A percentile compares a stretch with the other conserved stretches of the same genome.
Evolutionary conservation across 2,797 vertebrate species (phyloP).

Genomic region (Eulemur albifrons): DNA sequence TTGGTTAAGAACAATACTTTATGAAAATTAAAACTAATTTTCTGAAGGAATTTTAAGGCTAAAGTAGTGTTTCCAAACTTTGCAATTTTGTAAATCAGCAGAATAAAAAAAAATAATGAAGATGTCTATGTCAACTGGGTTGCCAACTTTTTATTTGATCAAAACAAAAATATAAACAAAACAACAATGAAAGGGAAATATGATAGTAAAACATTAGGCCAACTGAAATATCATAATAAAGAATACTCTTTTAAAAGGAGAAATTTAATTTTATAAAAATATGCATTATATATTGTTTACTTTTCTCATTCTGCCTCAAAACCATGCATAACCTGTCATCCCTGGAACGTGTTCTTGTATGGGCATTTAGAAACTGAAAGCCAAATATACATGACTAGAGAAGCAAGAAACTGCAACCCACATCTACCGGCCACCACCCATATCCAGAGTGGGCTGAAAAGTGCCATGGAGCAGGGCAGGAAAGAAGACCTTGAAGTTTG

Average conservation of each 20-base stretch:
- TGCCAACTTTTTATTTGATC: background rate
- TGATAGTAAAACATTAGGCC: background rate
- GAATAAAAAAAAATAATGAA: conserved; percentile 10
- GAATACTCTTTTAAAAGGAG: background rate
- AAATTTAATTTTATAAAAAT: conserved; percentile 7
- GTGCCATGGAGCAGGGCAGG: background rate
- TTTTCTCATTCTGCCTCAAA: background rate
- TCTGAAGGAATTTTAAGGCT: background rate
- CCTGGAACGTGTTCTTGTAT: background rate
- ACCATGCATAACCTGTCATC: background rate
- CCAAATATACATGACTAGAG: background rate
- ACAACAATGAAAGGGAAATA: background rate
- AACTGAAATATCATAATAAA: background rate
- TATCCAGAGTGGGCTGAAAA: background rate
- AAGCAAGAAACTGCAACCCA: background rate
- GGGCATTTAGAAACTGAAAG: background rate
- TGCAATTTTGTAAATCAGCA: background rate
- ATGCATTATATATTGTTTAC: background rate
- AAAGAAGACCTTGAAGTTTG: background rate
- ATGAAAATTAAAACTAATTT: conserved; percentile 20
- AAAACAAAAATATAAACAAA: conserved; percentile 8
- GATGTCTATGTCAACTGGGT: background rate
- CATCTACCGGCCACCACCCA: background rate
- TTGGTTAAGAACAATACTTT: background rate
- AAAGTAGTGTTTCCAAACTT: background rate